Evolutionary conservation across 2,797 vertebrate species (phyloP).

Genomic region (Coendou prehensilis): DNA sequence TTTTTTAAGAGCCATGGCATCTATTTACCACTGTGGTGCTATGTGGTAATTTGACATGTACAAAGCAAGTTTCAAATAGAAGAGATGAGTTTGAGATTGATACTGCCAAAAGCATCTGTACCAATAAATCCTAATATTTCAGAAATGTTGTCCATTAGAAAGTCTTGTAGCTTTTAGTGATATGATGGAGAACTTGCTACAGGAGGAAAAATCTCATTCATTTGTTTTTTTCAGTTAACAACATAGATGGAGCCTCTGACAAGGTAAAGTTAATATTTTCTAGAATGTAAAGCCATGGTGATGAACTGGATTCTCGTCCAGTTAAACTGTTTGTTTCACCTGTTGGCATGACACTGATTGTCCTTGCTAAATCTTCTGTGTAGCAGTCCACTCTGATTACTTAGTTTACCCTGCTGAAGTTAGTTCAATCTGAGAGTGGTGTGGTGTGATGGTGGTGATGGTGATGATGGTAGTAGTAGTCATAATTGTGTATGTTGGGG

Average conservation of each 20-base stretch:
- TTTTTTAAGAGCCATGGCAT: slow-evolving; percentile 69
- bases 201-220: neutral
- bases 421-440: neutral
- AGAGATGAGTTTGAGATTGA: slow-evolving; percentile 84
- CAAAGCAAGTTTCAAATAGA: slow-evolving; percentile 85
- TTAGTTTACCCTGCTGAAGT: neutral
- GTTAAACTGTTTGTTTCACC: slow-evolving; percentile 26
- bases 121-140: slow-evolving; percentile 42
- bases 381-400: neutral
- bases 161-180: neutral
- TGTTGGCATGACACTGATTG: neutral
- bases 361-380: neutral
- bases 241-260: neutral
- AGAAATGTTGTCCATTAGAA: slow-evolving; percentile 49
- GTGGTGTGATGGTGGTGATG: neutral
- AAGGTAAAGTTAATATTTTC: neutral
- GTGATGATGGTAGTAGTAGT: neutral
- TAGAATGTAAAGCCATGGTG: neutral
- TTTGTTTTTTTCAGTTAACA: neutral
- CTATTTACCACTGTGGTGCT: slow-evolving; percentile 49
- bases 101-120: slow-evolving; percentile 68
- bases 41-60: slow-evolving; percentile 78
- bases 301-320: neutral
- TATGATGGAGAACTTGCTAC: neutral
- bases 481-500: neutral